A percentile compares a stretch with the other conserved stretches of the same genome.
Evolutionary conservation across 2,113 vertebrate species (phyloP).

Genomic region (Gasterosteus aculeatus): DNA sequence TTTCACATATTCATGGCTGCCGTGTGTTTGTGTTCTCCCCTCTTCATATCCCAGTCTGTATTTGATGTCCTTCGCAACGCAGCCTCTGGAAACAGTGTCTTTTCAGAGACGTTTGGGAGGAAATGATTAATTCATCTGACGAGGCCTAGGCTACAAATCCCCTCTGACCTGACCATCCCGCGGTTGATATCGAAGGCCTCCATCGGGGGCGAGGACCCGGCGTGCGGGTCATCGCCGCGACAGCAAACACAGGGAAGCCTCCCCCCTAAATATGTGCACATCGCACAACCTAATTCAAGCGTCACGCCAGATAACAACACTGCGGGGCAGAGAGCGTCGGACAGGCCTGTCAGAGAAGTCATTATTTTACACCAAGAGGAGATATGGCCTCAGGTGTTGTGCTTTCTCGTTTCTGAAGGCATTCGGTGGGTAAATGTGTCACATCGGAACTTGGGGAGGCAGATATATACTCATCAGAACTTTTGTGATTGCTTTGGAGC

Average conservation of each 20-base stretch:
- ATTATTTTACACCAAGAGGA: constrained; percentile 67
- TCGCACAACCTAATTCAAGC: constrained; percentile 55
- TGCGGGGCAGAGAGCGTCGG: constrained; percentile 36
- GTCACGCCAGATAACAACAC: constrained; percentile 57
- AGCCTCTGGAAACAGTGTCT: constrained; percentile 56
- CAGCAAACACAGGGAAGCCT: constrained; percentile 54
- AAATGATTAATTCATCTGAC: constrained; percentile 73
- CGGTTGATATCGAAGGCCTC: constrained; percentile 63
- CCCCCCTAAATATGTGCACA: constrained; percentile 49
- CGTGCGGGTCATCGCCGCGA: constrained; percentile 58
- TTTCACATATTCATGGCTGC: constrained; percentile 51
- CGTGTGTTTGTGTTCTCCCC: constrained; percentile 26
- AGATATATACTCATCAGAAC: constrained; percentile 59
- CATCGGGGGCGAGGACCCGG: constrained; percentile 27
- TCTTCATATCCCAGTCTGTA: constrained; percentile 42
- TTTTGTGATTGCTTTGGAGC: constrained; percentile 61
- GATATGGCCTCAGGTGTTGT: constrained; percentile 66
- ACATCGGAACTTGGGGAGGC: constrained; percentile 43
- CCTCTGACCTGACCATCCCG: constrained; percentile 64
- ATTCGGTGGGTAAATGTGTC: constrained; percentile 46
- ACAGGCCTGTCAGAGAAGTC: constrained; percentile 55
- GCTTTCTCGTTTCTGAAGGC: constrained; percentile 35
- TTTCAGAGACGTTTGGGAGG: constrained; percentile 66
- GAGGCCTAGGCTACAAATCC: constrained; percentile 53
- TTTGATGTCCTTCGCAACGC: constrained; percentile 59